phyloP scores from a whole-genome alignment of 2,113 vertebrate species.

The Leuciscus idus region DNA sequence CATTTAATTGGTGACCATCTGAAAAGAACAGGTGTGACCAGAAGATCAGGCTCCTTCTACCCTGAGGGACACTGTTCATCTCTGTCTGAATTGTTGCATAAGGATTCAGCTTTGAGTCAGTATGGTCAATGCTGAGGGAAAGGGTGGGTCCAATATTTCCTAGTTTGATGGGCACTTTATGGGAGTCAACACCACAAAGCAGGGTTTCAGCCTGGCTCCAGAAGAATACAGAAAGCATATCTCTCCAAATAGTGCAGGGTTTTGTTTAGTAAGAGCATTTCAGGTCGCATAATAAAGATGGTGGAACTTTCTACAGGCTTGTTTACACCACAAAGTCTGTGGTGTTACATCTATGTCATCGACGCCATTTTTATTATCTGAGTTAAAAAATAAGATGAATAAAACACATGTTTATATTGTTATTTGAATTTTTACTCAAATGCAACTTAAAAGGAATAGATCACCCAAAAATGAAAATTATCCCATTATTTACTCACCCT shows the following conservation, averaged over 20 bases:
- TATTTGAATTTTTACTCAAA: neutral
- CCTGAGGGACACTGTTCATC: neutral
- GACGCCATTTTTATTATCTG: slow-evolving; percentile 15
- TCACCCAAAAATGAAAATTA: too few species aligned
- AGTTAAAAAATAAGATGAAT: neutral
- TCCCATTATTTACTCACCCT: too few species aligned
- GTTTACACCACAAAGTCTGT: neutral
- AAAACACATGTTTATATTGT: neutral
- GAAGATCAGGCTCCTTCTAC: neutral
- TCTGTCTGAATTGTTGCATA: neutral
- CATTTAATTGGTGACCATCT: slow-evolving; percentile 16
- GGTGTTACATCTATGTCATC: neutral
- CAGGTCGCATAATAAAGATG: neutral
- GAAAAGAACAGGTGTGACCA: neutral
- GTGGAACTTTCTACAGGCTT: neutral
- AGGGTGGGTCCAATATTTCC: neutral
- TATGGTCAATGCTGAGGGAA: slow-evolving; percentile 28
- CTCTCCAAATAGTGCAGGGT: neutral
- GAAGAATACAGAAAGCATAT: neutral
- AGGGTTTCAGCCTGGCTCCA: neutral
- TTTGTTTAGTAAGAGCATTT: neutral
- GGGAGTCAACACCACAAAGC: neutral
- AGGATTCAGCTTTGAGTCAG: slow-evolving; percentile 15
- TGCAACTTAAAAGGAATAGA: too few species aligned
- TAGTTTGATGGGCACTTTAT: slow-evolving; percentile 25